Evolutionary conservation across 2,797 vertebrate species (phyloP).

Genomic region (Smutsia gigantea): DNA sequence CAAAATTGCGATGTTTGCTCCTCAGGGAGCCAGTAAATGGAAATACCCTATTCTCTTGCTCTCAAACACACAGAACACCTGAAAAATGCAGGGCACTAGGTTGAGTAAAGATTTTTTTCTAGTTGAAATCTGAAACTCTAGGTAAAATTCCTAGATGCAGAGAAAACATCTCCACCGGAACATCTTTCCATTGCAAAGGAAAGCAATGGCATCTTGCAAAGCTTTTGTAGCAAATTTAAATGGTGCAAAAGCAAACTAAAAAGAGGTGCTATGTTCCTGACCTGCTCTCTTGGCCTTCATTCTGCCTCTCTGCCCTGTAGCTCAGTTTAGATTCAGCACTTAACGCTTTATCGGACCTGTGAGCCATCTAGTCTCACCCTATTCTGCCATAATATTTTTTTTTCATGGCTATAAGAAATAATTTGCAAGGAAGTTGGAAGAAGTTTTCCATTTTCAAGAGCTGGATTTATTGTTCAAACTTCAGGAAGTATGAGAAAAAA

Average conservation of each 20-base stretch:
- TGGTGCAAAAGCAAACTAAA: background rate
- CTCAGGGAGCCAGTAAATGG: background rate
- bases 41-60: background rate
- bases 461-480: background rate
- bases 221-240: background rate
- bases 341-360: background rate
- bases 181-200: background rate
- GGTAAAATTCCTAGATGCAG: conserved; percentile 23
- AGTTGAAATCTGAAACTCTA: background rate
- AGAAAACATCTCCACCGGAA: background rate
- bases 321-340: background rate
- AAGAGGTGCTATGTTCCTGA: background rate
- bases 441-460: background rate
- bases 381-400: background rate
- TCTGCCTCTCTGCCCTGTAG: background rate
- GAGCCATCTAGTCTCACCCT: background rate
- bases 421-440: background rate
- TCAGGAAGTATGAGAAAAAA: background rate
- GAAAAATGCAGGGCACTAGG: background rate
- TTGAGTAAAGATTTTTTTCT: background rate
- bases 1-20: background rate
- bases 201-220: background rate
- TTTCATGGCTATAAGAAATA: background rate
- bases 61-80: background rate
- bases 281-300: background rate